phyloP scores from a whole-genome alignment of 2,888 invertebrate species.

The Nyleta sp. region DNA sequence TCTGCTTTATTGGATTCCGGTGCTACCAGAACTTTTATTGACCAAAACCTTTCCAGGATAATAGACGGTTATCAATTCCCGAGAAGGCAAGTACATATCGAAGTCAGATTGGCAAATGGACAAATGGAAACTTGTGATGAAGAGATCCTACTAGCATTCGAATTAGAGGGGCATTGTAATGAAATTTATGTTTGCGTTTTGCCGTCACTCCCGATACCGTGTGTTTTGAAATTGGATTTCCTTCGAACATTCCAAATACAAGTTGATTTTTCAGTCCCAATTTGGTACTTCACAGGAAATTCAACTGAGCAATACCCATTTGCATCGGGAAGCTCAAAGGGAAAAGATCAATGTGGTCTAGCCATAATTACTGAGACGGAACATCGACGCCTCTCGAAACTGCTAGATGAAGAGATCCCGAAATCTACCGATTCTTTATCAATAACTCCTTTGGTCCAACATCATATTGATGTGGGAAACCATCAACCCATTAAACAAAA shows the following conservation, averaged over 20 bases:
- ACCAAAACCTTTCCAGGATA: background rate
- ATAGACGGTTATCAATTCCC: background rate
- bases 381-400: too few relatives aligned
- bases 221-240: constrained; percentile 7
- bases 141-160: background rate
- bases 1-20: background rate
- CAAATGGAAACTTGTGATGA: background rate
- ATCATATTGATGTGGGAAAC: constrained; percentile 5
- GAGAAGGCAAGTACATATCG: background rate
- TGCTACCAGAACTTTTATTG: background rate
- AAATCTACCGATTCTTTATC: background rate
- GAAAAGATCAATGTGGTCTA: background rate
- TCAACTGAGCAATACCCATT: background rate
- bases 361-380: too few relatives aligned
- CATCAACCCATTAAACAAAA: constrained; percentile 23
- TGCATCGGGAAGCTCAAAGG: too few relatives aligned
- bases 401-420: too few relatives aligned
- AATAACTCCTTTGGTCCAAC: background rate
- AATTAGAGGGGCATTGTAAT: background rate
- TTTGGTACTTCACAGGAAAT: background rate
- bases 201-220: background rate
- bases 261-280: background rate
- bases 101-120: background rate
- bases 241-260: background rate
- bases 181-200: background rate